A percentile compares a stretch with the other conserved stretches of the same genome.
Conservation (phyloP, 2,888 invertebrate genomes). For the Chouioia cunea region DNA sequence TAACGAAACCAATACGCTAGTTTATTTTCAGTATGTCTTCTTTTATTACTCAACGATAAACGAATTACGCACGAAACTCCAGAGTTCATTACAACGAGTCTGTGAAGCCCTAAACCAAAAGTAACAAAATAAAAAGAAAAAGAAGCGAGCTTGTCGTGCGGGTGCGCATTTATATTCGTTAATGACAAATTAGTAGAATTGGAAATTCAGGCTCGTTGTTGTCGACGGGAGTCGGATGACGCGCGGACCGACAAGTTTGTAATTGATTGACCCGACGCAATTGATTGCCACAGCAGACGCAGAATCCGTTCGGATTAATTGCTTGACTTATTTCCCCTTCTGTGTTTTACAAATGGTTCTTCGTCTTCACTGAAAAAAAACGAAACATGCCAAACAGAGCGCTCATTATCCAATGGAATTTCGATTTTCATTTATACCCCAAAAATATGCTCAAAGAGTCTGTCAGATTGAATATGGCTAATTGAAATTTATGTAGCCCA, state of each 20-base stretch:
- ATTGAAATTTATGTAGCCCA: constrained; percentile 21
- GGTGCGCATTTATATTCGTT: constrained; percentile 35
- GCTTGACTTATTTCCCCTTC: constrained; percentile 21
- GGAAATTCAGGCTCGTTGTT: constrained; percentile 33
- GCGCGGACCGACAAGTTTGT: constrained; percentile 34
- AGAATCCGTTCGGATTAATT: constrained; percentile 44
- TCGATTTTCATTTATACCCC: background rate
- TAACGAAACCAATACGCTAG: no score
- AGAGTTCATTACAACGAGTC: no score
- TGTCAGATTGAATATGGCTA: background rate
- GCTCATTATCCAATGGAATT: constrained; percentile 37
- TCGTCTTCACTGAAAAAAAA: constrained; percentile 27
- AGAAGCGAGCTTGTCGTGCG: no score
- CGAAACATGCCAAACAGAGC: constrained; percentile 1
- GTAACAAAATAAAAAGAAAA: background rate
- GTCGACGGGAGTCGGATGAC: constrained; percentile 18
- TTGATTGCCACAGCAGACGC: constrained; percentile 35
- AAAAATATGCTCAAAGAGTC: constrained; percentile 7
- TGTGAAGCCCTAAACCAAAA: background rate
- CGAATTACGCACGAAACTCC: no score
- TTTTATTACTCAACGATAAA: no score
- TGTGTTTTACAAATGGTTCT: constrained; percentile 32
- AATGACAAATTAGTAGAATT: constrained; percentile 42
- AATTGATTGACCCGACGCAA: constrained; percentile 35
- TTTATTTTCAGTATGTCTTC: no score